A percentile compares a stretch with the other conserved stretches of the same genome.
Evolutionary conservation across 2,797 vertebrate species (phyloP).

Genomic region (Nannoperca obscura): DNA sequence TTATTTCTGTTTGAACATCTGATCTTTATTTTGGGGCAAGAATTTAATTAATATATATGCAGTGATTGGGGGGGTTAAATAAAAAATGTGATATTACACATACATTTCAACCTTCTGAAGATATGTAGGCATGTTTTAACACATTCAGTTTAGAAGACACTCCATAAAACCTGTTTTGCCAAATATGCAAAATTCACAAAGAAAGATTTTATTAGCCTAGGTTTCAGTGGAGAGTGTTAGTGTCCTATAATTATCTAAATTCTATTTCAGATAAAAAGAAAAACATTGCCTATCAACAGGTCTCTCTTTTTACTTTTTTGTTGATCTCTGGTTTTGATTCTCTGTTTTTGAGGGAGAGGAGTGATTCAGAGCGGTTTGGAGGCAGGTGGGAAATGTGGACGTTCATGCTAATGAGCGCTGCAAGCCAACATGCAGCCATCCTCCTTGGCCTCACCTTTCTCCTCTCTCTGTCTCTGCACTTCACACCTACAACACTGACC

Average conservation of each 20-base stretch:
- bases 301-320: not conserved
- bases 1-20: slow-evolving; percentile 33
- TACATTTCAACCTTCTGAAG: not conserved
- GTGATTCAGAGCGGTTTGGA: slow-evolving; percentile 18
- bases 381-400: slow-evolving; percentile 32
- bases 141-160: not conserved
- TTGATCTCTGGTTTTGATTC: not conserved
- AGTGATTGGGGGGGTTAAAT: not conserved
- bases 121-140: not conserved
- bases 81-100: not conserved
- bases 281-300: not conserved
- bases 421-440: slow-evolving; percentile 22
- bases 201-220: too few relatives aligned
- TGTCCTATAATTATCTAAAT: not conserved
- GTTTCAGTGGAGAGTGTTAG: not conserved
- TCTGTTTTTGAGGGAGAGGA: slow-evolving; percentile 11
- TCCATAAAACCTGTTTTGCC: not conserved
- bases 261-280: not conserved
- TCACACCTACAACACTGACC: slow-evolving; percentile 67
- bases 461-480: slow-evolving; percentile 29
- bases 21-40: slow-evolving; percentile 24
- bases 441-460: slow-evolving; percentile 48
- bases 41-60: not conserved
- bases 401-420: slow-evolving; percentile 53
- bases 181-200: not conserved